Conservation (phyloP, 2,888 invertebrate species). For the Dorcus hopei region DNA sequence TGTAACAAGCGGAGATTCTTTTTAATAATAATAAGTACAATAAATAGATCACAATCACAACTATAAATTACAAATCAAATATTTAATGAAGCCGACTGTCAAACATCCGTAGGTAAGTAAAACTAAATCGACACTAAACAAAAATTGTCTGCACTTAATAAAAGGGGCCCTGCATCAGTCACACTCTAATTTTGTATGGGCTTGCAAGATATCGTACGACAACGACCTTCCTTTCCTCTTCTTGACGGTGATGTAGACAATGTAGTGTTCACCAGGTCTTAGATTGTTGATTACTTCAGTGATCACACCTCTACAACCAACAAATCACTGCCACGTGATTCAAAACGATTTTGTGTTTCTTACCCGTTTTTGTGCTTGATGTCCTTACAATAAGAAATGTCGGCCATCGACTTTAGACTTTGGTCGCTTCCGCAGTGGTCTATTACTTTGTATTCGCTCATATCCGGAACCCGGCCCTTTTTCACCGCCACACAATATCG, state of each 20-base stretch:
- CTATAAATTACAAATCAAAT: no score
- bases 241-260: conserved; percentile 58
- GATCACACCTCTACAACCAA: conserved; percentile 49
- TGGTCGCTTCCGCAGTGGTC: conserved; percentile 51
- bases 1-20: no score
- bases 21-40: no score
- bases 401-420: conserved; percentile 45
- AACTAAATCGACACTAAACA: no score
- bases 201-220: conserved; percentile 57
- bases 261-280: conserved; percentile 54
- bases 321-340: neutral
- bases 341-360: conserved; percentile 10
- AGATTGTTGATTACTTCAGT: conserved; percentile 52
- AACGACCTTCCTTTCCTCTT: conserved; percentile 55
- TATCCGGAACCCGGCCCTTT: conserved; percentile 40
- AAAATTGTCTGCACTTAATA: no score
- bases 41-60: no score
- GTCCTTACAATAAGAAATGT: conserved; percentile 46
- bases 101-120: no score
- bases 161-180: no score
- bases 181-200: conserved; percentile 41
- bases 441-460: conserved; percentile 38
- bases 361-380: conserved; percentile 33
- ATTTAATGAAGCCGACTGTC: no score
- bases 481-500: conserved; percentile 48